Conservation (phyloP, 2,888 invertebrate species). For the Orthonevra nobilis region DNA sequence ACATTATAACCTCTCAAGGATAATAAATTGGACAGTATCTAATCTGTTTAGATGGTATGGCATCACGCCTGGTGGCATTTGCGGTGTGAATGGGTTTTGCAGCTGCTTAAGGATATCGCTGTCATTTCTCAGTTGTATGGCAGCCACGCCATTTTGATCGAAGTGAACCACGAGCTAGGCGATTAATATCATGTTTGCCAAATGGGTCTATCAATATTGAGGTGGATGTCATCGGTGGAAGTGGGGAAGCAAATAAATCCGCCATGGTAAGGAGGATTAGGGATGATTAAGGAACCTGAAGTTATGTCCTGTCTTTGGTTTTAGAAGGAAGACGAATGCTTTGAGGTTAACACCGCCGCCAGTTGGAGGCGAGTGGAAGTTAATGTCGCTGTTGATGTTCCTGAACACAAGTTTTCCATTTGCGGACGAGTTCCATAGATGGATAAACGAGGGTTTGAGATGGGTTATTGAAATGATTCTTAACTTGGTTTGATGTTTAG, state of each 20-base stretch:
- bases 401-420: conserved; percentile 48
- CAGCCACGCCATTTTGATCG: conserved; percentile 42
- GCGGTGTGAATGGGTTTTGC: too few relatives aligned
- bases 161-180: too few relatives aligned
- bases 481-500: too few relatives aligned
- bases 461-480: too few relatives aligned
- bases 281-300: background rate
- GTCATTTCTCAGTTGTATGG: conserved; percentile 43
- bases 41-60: background rate
- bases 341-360: background rate
- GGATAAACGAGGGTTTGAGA: too few relatives aligned
- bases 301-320: background rate
- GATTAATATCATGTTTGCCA: too few relatives aligned
- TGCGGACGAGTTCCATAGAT: too few relatives aligned
- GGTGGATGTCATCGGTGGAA: background rate
- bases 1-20: conserved; percentile 27
- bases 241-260: too few relatives aligned
- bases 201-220: conserved; percentile 35
- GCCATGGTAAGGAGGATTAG: too few relatives aligned
- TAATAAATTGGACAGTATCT: conserved; percentile 23
- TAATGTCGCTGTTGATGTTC: conserved; percentile 19
- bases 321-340: background rate
- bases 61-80: background rate
- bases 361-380: background rate
- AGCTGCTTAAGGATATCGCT: background rate